Conservation (phyloP, 2,113 vertebrate genomes). For the Chloropsis cyanopogon region DNA sequence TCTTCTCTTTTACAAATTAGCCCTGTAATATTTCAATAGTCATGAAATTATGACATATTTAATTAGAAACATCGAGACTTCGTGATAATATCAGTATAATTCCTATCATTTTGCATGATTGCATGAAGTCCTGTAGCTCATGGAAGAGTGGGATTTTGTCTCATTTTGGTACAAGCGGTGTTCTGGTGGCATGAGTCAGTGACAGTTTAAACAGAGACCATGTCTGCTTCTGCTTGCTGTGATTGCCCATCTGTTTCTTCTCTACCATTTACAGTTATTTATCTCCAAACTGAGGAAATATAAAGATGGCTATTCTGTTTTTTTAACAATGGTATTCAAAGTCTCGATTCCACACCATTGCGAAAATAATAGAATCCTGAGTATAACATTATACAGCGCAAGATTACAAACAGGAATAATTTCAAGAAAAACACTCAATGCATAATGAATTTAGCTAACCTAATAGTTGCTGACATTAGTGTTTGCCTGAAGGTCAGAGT, state of each 20-base stretch:
- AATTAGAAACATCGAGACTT: background rate
- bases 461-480: background rate
- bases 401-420: background rate
- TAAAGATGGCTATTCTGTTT: background rate
- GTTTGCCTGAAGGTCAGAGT: background rate
- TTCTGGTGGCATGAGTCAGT: background rate
- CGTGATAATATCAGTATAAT: background rate
- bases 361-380: background rate
- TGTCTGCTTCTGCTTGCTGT: constrained; percentile 24
- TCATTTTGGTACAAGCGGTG: background rate
- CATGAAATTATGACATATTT: background rate
- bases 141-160: background rate
- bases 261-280: constrained; percentile 15
- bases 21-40: background rate
- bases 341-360: background rate
- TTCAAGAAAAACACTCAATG: background rate
- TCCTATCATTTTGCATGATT: background rate
- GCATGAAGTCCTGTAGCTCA: background rate
- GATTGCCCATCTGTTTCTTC: constrained; percentile 41
- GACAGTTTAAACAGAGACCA: background rate
- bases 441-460: background rate
- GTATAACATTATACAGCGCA: background rate
- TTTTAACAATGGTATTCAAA: background rate
- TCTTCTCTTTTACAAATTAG: background rate
- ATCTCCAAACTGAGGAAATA: background rate